Conservation (phyloP, 1,140 invertebrate genomes). For the Procambarus virginalis region DNA sequence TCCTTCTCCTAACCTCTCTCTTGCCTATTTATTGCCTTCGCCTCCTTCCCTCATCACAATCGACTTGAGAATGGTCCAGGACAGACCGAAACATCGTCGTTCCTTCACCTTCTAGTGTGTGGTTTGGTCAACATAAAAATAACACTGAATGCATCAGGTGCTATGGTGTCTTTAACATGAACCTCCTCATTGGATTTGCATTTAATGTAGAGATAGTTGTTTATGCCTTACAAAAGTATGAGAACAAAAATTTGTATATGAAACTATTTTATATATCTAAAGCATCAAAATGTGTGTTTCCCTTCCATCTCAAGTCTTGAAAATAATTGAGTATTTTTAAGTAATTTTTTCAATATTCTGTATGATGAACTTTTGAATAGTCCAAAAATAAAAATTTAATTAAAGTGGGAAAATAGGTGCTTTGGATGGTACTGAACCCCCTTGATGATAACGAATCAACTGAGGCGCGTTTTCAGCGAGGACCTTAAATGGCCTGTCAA, state of each 20-base stretch:
- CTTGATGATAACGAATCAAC: neutral
- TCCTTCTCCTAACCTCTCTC: too few relatives aligned
- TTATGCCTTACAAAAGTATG: neutral
- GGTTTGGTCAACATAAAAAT: neutral
- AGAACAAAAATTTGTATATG: neutral
- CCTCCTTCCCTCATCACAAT: too few relatives aligned
- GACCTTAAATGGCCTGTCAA: neutral
- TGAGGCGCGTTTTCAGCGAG: neutral
- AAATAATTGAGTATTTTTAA: too few relatives aligned
- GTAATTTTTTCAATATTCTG: neutral
- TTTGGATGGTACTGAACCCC: neutral
- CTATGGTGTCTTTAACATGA: conserved; percentile 32
- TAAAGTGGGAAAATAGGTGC: neutral
- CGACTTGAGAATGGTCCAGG: too few relatives aligned
- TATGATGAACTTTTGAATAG: neutral
- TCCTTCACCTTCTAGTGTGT: too few relatives aligned
- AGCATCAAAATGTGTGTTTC: neutral
- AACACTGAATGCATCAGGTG: conserved; percentile 49
- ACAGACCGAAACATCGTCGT: too few relatives aligned
- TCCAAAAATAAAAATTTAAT: neutral
- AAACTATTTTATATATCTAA: neutral
- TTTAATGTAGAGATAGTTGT: conserved; percentile 6
- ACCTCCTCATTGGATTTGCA: conserved; percentile 15
- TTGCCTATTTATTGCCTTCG: too few relatives aligned
- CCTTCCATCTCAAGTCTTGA: neutral